Conservation (phyloP, 2,888 invertebrate species). For the Schizaphis graminum region DNA sequence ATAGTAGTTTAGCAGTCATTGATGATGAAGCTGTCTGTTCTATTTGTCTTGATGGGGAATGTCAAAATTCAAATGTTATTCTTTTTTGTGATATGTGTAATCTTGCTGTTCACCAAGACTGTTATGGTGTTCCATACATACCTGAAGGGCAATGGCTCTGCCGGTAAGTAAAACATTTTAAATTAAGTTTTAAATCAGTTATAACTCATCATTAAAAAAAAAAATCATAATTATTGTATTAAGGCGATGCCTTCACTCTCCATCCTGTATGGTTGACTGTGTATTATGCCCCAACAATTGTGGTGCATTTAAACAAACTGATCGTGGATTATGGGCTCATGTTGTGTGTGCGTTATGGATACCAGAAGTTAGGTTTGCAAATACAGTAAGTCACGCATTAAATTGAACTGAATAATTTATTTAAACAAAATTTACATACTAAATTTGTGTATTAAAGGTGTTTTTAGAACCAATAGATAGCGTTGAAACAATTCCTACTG, state of each 20-base stretch:
- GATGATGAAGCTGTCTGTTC: conserved; percentile 99
- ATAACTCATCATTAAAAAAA: background rate
- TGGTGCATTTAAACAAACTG: conserved; percentile 99
- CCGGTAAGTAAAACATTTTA: conserved; percentile 69
- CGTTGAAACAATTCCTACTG: conserved; percentile 94
- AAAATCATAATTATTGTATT: conserved; percentile 21
- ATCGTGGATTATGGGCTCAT: conserved; percentile 96
- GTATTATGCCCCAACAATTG: conserved; percentile 98
- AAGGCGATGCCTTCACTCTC: conserved; percentile 93
- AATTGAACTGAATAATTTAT: background rate
- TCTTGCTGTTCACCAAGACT: conserved; percentile 98
- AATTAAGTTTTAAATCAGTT: background rate
- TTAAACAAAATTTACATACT: background rate
- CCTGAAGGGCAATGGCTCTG: conserved; percentile 99
- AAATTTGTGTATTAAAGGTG: conserved; percentile 70
- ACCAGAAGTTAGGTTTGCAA: conserved; percentile 97
- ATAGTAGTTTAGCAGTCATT: conserved; percentile 76
- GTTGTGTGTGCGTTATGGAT: conserved; percentile 99
- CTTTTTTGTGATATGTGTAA: conserved; percentile 99
- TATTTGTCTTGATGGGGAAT: conserved; percentile 98
- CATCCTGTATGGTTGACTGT: conserved; percentile 95
- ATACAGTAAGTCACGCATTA: conserved; percentile 79
- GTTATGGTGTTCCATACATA: conserved; percentile 97
- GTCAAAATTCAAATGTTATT: conserved; percentile 98
- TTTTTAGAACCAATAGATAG: conserved; percentile 98